These are phyloP conservation scores for Falco punctatus DNA, from an alignment of 2,113 vertebrate genomes.

Conservation along the genomic window DNA sequence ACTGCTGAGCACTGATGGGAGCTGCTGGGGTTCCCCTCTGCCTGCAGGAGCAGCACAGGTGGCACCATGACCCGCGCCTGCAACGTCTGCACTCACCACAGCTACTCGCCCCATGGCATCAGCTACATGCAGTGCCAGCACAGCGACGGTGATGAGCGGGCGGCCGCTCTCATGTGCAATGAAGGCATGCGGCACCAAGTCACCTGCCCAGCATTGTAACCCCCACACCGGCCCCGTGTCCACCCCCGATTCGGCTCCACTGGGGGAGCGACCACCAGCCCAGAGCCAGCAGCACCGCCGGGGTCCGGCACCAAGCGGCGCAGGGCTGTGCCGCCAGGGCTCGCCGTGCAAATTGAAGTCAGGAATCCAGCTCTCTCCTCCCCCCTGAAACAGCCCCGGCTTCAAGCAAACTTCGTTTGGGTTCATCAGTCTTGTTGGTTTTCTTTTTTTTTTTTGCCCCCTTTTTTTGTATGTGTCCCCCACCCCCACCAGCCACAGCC, in stretches of 20 bases:
- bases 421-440: not conserved
- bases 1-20: fast-evolving
- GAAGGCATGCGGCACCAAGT: conserved; percentile 40
- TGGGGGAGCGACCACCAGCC: not conserved
- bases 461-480: not conserved
- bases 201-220: not conserved
- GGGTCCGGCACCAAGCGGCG: not conserved
- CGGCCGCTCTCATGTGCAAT: conserved; percentile 22
- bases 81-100: not conserved
- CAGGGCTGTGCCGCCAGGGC: not conserved
- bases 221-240: not conserved
- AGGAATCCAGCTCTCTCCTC: not conserved
- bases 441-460: not conserved
- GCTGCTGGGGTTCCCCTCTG: not conserved
- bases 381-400: not conserved
- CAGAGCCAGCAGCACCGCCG: not conserved
- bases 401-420: not conserved
- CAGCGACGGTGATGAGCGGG: not conserved
- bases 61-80: conserved; percentile 2
- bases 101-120: conserved; percentile 27
- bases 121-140: conserved; percentile 59
- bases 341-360: not conserved
- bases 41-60: not conserved
- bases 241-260: not conserved
- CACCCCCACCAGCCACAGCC: not conserved